These are phyloP conservation scores for Desmophyllum pertusum DNA, from an alignment of 92 coral and sea anemone species.

Conservation along the genomic window DNA sequence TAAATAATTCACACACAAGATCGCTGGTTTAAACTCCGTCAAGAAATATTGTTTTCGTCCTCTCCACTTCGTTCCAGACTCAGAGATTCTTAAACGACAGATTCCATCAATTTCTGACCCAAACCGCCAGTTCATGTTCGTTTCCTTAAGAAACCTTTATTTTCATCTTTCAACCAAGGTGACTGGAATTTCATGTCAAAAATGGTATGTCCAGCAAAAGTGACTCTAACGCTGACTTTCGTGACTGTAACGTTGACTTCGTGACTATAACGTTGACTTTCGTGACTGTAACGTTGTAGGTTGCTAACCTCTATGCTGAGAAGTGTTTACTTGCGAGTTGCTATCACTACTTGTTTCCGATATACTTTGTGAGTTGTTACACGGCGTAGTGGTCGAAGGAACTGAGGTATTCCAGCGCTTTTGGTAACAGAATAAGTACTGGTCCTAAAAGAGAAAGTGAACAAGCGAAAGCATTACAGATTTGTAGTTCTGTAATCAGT, in stretches of 20 bases:
- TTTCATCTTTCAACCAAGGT: neutral
- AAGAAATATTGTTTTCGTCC: neutral
- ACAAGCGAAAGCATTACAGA: neutral
- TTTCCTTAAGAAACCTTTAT: neutral
- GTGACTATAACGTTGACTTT: neutral
- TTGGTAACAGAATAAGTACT: constrained; percentile 95
- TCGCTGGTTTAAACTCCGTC: constrained; percentile 1
- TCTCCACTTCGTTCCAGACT: neutral
- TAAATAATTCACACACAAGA: constrained; percentile 28
- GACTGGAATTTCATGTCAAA: neutral
- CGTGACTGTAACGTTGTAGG: neutral
- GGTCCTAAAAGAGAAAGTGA: constrained; percentile 63
- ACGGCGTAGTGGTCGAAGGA: constrained; percentile 98
- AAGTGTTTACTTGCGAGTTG: neutral
- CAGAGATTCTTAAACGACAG: neutral
- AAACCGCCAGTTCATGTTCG: neutral
- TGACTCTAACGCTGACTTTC: neutral
- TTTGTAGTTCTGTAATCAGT: neutral
- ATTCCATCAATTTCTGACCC: neutral
- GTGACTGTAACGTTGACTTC: neutral
- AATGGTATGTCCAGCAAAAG: neutral
- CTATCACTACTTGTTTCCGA: neutral
- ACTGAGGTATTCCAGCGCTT: constrained; percentile 94
- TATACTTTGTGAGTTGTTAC: neutral
- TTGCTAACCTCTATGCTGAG: neutral